Evolutionary conservation across 2,113 vertebrate genomes (phyloP), one percentile per base, ranked within the genome.

Genomic region (Corydoras sp.): DNA sequence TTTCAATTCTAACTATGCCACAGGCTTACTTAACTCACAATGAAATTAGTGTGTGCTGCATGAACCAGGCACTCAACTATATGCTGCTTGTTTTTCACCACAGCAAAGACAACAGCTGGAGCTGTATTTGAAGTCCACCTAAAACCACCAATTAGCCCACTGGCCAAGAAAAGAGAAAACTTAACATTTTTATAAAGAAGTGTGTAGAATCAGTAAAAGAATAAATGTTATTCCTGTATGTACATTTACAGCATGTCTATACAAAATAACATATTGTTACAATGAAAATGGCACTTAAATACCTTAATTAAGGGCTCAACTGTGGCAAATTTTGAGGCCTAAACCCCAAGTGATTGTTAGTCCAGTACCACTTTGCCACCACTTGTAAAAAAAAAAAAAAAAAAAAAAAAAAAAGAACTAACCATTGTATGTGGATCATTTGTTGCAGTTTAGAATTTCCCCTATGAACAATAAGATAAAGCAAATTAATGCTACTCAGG

Each of bases 11-110:
- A 58, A 77, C 80, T 76, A n/a, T 79, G 75, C 81, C 76, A 67
- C 69, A 80, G 80, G 83, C 76, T 84, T 85, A 75, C 78, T 77
- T 81, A 69, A 29, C 72, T 84, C 81, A 87, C 88, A 91, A 88
- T 87, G 84, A 90, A 82, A 85, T 88, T 84, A 86, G 83, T 90
- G 88, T 90, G 81, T 85, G 79, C 80, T 79, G 82, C 80, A 12
- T 55, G 81, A 85, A 84, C 86, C 76, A 77, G 83, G 86, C 83
- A 84, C 83, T 86, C 84, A 85, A 85, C 73, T 54, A 63, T 70
- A 75, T 76, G 29, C 35, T 78, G 79, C 85, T 85, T 84, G 81
- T 83, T 88, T 88, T 82, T 80, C 68, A 76, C 80, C 64, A 80
- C 79, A 81, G 83, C 35, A 82, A 83, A 75, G 81, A 84, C 80